Evolutionary conservation across 1,140 invertebrate species (phyloP), one percentile per base, ranked within the genome.

Genomic region (Zaprionus capensis): DNA sequence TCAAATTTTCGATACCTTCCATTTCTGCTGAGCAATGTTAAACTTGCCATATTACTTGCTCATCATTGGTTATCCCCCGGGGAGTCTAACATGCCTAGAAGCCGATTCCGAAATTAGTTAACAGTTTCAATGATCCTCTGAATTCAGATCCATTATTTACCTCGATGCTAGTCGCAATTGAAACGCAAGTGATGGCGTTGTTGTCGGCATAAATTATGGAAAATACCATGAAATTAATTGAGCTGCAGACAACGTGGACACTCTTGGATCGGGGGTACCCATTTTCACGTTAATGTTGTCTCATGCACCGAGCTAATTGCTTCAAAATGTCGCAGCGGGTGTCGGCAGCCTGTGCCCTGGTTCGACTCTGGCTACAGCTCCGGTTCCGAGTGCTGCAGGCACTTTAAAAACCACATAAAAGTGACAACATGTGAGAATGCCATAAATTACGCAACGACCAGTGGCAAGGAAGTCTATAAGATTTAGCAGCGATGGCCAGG

Each of bases 341-440:
- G 85, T 68, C 76, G 58, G 46, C 51, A 62, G 57, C 9, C 46
- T 41, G 38, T 9, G 14, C 26, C 41, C 41, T 46, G 41, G 17
- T 44, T 46, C 7, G 41, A 7, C 41, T 46, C 41, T 2, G 7
- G 41, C 17, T 46, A 5, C 38, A 2, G 14, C 38, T 41, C 38
- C 15, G 14, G 38, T 9, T 22, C 46, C 28, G 15, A 4, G 9
- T 12, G 28, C 55, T 38, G 2, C 46, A 53, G 82, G 51, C 79
- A 85, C 85, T 88, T 81, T 90, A 51, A 77, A 90, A 91, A 91
- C 87, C 87, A 91, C 87, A 91, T 91, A 87, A 91, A 91, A 91
- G 20, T 81, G 90, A 83, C 90, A 91, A 82, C 90, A 91, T 91
- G 90, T 90, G 90, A 85, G 82, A 90, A 86, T 71, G 80, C 72